Base-by-base conservation (phyloP, 2,797 vertebrate species). In the Alauda arvensis region DNA sequence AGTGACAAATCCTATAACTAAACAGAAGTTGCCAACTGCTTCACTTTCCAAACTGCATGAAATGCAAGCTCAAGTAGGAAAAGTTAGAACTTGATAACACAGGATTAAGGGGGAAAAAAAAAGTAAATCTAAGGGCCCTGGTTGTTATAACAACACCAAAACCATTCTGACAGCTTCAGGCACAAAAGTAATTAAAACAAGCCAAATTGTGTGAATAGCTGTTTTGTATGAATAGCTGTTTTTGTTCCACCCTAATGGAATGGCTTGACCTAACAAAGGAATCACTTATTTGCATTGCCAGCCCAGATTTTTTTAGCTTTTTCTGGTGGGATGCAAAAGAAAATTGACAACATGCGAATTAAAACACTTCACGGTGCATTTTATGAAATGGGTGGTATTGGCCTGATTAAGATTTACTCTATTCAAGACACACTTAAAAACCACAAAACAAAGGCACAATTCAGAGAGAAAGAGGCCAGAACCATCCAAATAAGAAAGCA, bases 171-270 rank as follows among this genome's bases (percentile, higher is more conserved):
- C 71, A 89, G 65, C 85, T 74, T 91, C 67, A 67, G 74, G 65
- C 85, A 90, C 74, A 60, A 52, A 93, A 90, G 40, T 85, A 90
- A 95, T 91, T 91, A 88, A 87, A 92, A 77, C 70, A 93, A 85
- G 84, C 46, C 77, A 87, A 80, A 76, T 21, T 49, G 77, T 63
- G 74, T 63, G 66, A 91, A 90, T 72, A 92, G 70, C 49, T 87
- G 51, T 72, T 91, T 39, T 55, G 66, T 69, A 68, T 76, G 77
- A 91, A 91, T 78, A 93, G 75, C 61, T 87, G 48, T 7, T 90
- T 89, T 93, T 4, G 1, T 89, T 85, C 85, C 89, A 91, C 67
- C n/a, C 83, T 42, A 78, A 89, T 51, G 56, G 62, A 90, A 75
- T 46, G 60, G 52, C 31, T 80, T 81, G 56, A 48, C 39, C 39